These are phyloP conservation scores for Anoplius nigerrimus DNA, from an alignment of 2,888 invertebrate genomes.

Conservation along the genomic window DNA sequence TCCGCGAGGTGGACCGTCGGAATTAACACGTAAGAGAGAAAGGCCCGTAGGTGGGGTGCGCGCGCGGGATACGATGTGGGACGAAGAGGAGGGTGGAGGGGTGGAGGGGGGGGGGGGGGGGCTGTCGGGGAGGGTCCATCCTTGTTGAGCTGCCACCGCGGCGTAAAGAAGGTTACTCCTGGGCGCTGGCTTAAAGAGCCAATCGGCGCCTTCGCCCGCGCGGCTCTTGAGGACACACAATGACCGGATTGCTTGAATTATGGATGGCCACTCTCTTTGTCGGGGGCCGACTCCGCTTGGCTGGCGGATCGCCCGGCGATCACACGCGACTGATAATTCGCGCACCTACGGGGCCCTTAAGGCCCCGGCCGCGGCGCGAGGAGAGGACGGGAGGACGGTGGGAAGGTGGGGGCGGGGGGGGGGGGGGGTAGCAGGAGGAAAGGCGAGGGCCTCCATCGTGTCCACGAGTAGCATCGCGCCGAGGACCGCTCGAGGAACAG, in stretches of 20 bases:
- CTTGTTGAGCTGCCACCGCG: background rate
- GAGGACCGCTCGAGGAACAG: background rate
- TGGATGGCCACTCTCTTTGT: slow-evolving; percentile 69
- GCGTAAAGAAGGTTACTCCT: slow-evolving; percentile 13
- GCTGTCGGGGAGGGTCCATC: background rate
- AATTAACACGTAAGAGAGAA: slow-evolving; percentile 57
- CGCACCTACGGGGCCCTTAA: slow-evolving; percentile 45
- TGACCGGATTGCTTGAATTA: slow-evolving; percentile 71
- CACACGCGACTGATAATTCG: slow-evolving; percentile 69
- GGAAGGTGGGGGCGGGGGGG: slow-evolving; percentile 3
- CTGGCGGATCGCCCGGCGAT: slow-evolving; percentile 55
- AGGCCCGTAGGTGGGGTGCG: no score
- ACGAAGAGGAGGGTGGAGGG: slow-evolving; percentile 20
- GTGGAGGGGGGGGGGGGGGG: background rate
- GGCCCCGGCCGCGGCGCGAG: background rate
- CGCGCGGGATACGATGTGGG: no score
- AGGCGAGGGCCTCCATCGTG: background rate
- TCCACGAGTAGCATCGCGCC: background rate
- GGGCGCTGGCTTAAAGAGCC: slow-evolving; percentile 55
- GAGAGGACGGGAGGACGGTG: no score
- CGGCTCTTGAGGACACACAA: slow-evolving; percentile 56
- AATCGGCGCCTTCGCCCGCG: slow-evolving; percentile 64
- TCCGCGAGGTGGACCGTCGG: slow-evolving; percentile 14
- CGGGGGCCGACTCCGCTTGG: slow-evolving; percentile 53
- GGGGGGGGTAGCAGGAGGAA: slow-evolving; percentile 4